Base-by-base conservation (phyloP, 2,113 vertebrate genomes). In the Dasyprocta punctata region DNA sequence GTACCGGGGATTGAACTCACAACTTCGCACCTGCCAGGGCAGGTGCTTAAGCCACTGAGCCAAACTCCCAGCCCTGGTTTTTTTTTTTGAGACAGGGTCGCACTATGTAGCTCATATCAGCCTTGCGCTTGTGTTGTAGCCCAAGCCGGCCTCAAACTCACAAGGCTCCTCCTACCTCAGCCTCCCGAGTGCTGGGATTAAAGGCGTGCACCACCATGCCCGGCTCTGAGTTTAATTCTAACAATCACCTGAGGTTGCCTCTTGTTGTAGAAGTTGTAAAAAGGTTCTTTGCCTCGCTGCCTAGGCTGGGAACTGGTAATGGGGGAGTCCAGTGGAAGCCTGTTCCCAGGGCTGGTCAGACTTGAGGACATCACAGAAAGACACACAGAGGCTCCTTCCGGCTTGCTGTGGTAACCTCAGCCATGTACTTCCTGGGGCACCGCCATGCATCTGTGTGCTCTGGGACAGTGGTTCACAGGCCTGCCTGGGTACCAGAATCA, bases 211-310 rank as follows among this genome's bases (percentile, higher is more conserved):
- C n/a, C n/a, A n/a, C n/a, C n/a, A n/a, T n/a, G n/a, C n/a, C n/a
- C n/a, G n/a, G n/a, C n/a, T n/a, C 20, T 36, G 58, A 75, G 49
- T 58, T 85, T 60, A 56, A 41, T 69, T 90, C 49, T 52, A 85
- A 78, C 38, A 41, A 73, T 7, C 36, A 30, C 8, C 16, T 28
- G 54, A 83, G 61, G 47, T 52, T 1, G 0, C 80, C 38, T 85
- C 52, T 81, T 38, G 69, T 65, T 94, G 49, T 86, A 60, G 85
- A 71, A 71, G 11, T 7, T 26, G 87, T 77, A 86, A 92, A n/a
- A 54, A 17, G 1, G 41, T 28, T 47, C 33, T 33, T 69, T 69
- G 80, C 56, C 24, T 47, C 5, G 7, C 63, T 16, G 38, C 14
- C 92, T 49, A 24, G 17, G 52, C 54, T 81, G 67, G 86, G 60